These are phyloP conservation scores for Podilymbus podiceps DNA, from an alignment of 2,113 vertebrate species.

Conservation along the genomic window DNA sequence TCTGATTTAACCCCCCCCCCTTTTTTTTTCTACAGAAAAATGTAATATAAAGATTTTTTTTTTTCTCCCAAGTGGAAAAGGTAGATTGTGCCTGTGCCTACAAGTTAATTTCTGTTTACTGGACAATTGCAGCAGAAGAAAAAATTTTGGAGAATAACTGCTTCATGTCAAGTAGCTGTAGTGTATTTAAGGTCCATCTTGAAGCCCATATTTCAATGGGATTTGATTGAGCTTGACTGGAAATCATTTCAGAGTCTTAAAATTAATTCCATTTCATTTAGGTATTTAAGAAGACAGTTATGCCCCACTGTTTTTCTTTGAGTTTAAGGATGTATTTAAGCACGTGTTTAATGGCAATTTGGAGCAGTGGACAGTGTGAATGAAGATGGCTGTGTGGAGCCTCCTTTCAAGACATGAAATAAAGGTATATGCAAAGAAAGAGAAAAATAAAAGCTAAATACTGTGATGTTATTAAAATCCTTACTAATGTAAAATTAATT, in stretches of 20 bases:
- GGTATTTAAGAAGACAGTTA: not conserved
- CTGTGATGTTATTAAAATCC: not conserved
- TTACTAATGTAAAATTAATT: not conserved
- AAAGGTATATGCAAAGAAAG: not conserved
- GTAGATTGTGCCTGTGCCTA: not conserved
- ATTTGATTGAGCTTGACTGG: not conserved
- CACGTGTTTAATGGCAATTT: not conserved
- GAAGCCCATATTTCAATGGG: not conserved
- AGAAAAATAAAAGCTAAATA: not conserved
- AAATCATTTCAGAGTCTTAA: not conserved
- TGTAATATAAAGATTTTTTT: not conserved
- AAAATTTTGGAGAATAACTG: not conserved
- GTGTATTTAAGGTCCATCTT: not conserved
- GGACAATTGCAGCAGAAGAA: not conserved
- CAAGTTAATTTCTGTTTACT: not conserved
- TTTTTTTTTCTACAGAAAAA: not conserved
- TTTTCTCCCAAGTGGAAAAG: not conserved
- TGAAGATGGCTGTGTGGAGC: not conserved
- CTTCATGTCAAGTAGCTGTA: not conserved
- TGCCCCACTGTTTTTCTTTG: not conserved
- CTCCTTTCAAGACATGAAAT: not conserved
- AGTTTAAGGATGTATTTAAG: not conserved
- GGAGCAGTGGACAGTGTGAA: not conserved
- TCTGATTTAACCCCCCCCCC: fast-evolving
- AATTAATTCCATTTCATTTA: not conserved